phyloP scores from a whole-genome alignment of 2,888 invertebrate species.

The Didymodactylos carnosus region DNA sequence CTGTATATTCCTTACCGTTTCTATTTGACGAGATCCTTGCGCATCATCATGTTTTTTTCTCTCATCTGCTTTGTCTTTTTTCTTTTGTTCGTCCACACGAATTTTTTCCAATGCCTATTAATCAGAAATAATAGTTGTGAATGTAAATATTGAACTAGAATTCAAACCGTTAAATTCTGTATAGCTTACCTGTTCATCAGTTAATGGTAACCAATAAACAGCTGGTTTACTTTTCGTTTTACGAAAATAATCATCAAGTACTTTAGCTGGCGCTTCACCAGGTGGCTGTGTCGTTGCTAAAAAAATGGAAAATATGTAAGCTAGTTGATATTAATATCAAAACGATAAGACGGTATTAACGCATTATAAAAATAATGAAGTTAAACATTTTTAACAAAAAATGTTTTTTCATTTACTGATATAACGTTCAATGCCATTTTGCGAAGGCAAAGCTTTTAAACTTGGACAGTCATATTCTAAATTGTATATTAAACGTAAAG shows the following conservation, averaged over 20 bases:
- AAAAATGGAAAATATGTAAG: too few species aligned
- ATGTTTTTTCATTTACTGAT: too few species aligned
- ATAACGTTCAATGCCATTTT: too few species aligned
- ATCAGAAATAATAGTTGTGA: neutral
- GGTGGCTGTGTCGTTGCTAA: too few species aligned
- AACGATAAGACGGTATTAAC: too few species aligned
- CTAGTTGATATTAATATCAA: too few species aligned
- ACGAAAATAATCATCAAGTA: conserved; percentile 81
- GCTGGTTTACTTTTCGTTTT: conserved; percentile 86
- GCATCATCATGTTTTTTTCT: neutral
- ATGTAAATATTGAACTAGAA: too few species aligned
- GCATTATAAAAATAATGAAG: too few species aligned
- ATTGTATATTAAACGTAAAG: too few species aligned
- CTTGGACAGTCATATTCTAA: too few species aligned
- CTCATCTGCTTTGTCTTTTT: neutral
- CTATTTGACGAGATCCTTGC: neutral
- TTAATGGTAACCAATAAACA: conserved; percentile 92
- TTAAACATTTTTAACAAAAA: too few species aligned
- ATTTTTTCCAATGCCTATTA: neutral
- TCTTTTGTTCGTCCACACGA: neutral
- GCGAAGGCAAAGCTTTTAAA: too few species aligned
- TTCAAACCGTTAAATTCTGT: neutral
- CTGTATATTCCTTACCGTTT: neutral
- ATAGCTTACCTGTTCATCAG: conserved; percentile 64
- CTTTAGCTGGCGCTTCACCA: conserved; percentile 38